Conservation (phyloP, 1,140 invertebrate species). For the Trissolcus basalis region DNA sequence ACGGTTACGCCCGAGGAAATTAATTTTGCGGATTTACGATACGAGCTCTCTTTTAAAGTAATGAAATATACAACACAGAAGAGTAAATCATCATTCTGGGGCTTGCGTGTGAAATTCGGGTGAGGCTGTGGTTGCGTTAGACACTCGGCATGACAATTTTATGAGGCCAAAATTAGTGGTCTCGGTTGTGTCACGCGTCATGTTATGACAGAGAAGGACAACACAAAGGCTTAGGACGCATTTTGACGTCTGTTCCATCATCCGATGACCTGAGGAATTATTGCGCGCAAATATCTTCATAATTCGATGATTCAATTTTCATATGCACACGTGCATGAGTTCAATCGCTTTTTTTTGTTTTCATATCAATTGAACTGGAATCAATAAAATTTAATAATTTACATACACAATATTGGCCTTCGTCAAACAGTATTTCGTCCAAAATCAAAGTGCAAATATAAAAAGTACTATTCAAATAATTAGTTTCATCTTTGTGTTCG, state of each 20-base stretch:
- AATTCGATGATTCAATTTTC: too few relatives aligned
- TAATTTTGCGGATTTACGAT: constrained; percentile 48
- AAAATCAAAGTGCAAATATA: too few relatives aligned
- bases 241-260: constrained; percentile 40
- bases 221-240: constrained; percentile 30
- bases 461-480: too few relatives aligned
- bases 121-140: constrained; percentile 10
- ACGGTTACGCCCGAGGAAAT: constrained; percentile 32
- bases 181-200: constrained; percentile 32
- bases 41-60: constrained; percentile 46
- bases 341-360: too few relatives aligned
- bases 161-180: constrained; percentile 25
- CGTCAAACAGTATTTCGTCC: too few relatives aligned
- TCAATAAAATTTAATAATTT: too few relatives aligned
- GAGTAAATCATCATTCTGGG: constrained; percentile 43
- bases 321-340: too few relatives aligned
- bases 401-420: too few relatives aligned
- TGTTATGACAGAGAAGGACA: constrained; percentile 20
- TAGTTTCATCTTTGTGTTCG: too few relatives aligned
- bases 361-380: too few relatives aligned
- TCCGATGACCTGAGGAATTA: too few relatives aligned
- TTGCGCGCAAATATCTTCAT: too few relatives aligned
- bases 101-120: constrained; percentile 45
- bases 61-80: constrained; percentile 40
- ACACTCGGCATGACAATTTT: constrained; percentile 43